A percentile compares a stretch with the other conserved stretches of the same genome.
Evolutionary conservation across 2,888 invertebrate species (phyloP).

Genomic region (Tribolium freemani): DNA sequence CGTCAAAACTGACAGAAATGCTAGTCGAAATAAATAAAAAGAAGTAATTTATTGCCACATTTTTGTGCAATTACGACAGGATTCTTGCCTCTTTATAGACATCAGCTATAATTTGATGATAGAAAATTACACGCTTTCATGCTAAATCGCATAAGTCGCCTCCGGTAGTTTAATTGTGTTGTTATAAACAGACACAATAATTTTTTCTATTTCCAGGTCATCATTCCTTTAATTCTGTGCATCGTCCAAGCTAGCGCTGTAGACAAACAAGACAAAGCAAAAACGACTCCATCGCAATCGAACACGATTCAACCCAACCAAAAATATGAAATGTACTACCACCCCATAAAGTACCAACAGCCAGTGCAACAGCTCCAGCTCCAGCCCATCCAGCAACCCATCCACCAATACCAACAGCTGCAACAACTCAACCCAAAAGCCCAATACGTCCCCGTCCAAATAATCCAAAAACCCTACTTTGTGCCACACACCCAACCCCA

Average conservation of each 20-base stretch:
- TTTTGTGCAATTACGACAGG: neutral
- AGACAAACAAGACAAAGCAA: conserved; percentile 45
- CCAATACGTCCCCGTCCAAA: conserved; percentile 50
- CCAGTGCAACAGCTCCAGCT: conserved; percentile 36
- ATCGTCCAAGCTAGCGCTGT: conserved; percentile 32
- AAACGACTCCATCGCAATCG: conserved; percentile 43
- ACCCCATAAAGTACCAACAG: conserved; percentile 33
- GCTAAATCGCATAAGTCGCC: neutral
- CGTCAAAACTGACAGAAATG: neutral
- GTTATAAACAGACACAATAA: neutral
- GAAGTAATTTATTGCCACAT: neutral
- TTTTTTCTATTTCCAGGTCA: conserved; percentile 43
- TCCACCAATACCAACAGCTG: conserved; percentile 8
- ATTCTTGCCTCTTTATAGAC: neutral
- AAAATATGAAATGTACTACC: conserved; percentile 50
- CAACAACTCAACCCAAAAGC: conserved; percentile 50
- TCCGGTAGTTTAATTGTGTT: neutral
- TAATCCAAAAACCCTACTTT: conserved; percentile 50
- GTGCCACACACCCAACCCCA: conserved; percentile 55
- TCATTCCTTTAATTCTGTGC: conserved; percentile 43
- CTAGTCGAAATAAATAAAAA: neutral
- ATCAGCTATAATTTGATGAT: neutral
- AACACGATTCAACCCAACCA: conserved; percentile 40
- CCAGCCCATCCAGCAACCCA: conserved; percentile 35
- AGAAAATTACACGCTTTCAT: conserved; percentile 10